phyloP scores from a whole-genome alignment of 2,797 vertebrate species.

The Microchirus variegatus region DNA sequence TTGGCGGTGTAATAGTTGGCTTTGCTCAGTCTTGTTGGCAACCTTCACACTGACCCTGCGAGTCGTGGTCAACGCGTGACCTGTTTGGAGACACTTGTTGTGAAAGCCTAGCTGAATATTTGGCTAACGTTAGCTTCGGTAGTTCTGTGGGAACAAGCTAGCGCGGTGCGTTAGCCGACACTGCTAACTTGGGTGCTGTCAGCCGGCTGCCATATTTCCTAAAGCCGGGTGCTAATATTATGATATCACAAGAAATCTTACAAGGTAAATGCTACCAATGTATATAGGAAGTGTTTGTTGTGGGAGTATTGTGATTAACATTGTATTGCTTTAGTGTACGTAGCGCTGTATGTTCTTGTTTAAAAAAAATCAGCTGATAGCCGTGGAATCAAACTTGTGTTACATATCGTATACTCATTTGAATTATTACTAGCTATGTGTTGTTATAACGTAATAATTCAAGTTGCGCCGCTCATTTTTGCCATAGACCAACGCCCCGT shows the following conservation, averaged over 20 bases:
- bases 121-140: slow-evolving; percentile 59
- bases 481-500: slow-evolving; percentile 11
- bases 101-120: slow-evolving; percentile 28
- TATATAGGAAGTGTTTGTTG: not conserved
- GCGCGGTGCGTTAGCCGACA: slow-evolving; percentile 50
- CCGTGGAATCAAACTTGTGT: slow-evolving; percentile 27
- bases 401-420: not conserved
- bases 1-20: accelerated
- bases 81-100: slow-evolving; percentile 47
- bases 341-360: not conserved
- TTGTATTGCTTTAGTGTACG: not conserved
- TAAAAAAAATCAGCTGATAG: slow-evolving; percentile 9
- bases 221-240: slow-evolving; percentile 7
- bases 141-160: slow-evolving; percentile 64
- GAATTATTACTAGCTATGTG: not conserved
- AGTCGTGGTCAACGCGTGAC: not conserved
- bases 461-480: not conserved
- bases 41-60: not conserved
- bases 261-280: not conserved
- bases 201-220: slow-evolving; percentile 43
- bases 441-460: not conserved
- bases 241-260: not conserved
- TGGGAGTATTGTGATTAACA: not conserved
- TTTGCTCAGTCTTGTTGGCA: not conserved
- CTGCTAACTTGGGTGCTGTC: slow-evolving; percentile 52